A percentile compares a stretch with the other conserved stretches of the same genome.
These are phyloP conservation scores for Bubo blakistoni DNA, from an alignment of 2,113 vertebrate species.

Conservation along the genomic window DNA sequence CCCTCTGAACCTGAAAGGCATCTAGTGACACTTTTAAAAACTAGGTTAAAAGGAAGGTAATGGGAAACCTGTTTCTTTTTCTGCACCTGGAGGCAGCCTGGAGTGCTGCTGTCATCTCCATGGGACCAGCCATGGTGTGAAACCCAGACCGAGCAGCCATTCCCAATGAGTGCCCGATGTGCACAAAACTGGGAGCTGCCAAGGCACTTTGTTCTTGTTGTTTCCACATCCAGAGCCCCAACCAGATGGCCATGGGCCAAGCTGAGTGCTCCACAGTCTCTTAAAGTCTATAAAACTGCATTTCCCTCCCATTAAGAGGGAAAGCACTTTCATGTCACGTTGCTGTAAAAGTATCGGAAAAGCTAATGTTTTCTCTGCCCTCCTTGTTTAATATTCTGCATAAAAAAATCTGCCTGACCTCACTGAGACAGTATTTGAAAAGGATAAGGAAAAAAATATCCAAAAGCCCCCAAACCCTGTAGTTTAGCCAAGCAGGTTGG, in stretches of 20 bases:
- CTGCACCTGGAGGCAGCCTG: not conserved
- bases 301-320: slow-evolving; percentile 23
- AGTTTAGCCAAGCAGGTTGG: not conserved
- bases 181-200: not conserved
- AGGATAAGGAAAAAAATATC: not conserved
- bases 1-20: not conserved
- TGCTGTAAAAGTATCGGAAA: not conserved
- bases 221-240: not conserved
- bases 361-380: not conserved
- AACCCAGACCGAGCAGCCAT: not conserved
- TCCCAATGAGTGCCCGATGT: not conserved
- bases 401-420: not conserved
- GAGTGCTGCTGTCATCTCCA: not conserved
- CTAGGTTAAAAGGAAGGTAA: not conserved
- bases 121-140: not conserved
- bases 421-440: not conserved
- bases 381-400: not conserved
- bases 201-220: not conserved
- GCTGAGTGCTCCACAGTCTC: not conserved
- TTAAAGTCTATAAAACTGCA: slow-evolving; percentile 21
- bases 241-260: not conserved
- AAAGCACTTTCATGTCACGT: not conserved
- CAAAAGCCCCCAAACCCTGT: not conserved
- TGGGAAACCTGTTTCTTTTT: not conserved
- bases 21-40: not conserved